Percentiles rank a stretch among this genome's conserved stretches.
Conservation (phyloP, 2,113 vertebrate species). For the Gavialis gangeticus region DNA sequence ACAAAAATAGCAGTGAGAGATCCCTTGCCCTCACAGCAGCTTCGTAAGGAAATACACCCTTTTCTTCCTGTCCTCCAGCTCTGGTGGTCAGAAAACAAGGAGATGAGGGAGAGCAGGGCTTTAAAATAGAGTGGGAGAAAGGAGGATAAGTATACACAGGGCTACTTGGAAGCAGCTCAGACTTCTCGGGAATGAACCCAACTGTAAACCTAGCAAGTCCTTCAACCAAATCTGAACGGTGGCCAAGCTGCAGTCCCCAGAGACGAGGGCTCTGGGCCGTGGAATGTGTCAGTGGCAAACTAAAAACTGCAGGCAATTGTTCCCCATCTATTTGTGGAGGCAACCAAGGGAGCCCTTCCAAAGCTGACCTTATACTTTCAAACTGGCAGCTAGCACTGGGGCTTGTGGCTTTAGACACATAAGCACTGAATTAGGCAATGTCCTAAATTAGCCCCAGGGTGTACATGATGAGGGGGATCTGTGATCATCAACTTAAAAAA, state of each 20-base stretch:
- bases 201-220: not conserved
- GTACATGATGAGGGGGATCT: not conserved
- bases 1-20: not conserved
- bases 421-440: conserved; percentile 45
- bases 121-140: not conserved
- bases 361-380: conserved; percentile 34
- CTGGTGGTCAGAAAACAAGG: not conserved
- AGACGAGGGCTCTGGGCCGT: not conserved
- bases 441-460: not conserved
- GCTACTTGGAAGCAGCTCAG: not conserved
- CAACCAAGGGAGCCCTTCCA: conserved; percentile 15
- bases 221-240: conserved; percentile 46
- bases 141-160: not conserved
- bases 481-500: not conserved
- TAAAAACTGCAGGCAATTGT: conserved; percentile 26
- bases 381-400: not conserved
- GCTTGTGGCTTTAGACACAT: conserved; percentile 1
- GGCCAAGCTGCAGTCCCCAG: conserved; percentile 27
- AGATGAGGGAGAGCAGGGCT: not conserved
- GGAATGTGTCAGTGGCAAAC: conserved; percentile 47
- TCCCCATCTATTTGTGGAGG: conserved; percentile 24
- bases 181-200: not conserved
- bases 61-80: not conserved
- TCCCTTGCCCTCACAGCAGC: not conserved
- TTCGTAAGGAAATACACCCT: not conserved